phyloP scores from a whole-genome alignment of 2,888 invertebrate genomes.

The Linnaemya vulpina region DNA sequence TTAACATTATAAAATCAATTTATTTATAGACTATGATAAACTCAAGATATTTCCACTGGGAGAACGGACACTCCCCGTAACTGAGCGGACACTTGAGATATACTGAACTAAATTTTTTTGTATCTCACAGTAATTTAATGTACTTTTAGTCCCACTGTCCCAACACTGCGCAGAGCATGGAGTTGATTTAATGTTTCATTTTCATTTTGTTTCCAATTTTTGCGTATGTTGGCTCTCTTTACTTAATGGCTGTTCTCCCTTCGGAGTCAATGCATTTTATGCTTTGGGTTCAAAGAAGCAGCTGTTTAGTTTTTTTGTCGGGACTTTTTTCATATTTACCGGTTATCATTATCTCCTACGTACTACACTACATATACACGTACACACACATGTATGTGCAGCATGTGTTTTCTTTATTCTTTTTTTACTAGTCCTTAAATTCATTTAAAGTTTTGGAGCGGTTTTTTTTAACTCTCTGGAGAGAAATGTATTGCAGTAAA shows the following conservation, averaged over 20 bases:
- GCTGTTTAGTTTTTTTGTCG: slow-evolving; percentile 56
- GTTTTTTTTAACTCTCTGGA: slow-evolving; percentile 7
- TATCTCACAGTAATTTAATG: neutral
- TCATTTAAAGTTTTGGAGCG: neutral
- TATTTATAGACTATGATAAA: too few species aligned
- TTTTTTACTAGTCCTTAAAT: slow-evolving; percentile 42
- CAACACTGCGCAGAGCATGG: neutral
- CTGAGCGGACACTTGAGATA: too few species aligned
- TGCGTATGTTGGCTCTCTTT: neutral
- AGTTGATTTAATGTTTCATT: slow-evolving; percentile 43
- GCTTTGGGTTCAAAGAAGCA: slow-evolving; percentile 36
- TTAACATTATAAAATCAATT: too few species aligned
- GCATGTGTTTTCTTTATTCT: neutral
- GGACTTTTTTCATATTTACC: slow-evolving; percentile 34
- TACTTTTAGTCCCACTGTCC: neutral
- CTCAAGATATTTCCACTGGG: too few species aligned
- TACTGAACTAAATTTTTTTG: too few species aligned
- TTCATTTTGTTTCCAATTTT: slow-evolving; percentile 15
- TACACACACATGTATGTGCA: too few species aligned
- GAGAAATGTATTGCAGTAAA: slow-evolving; percentile 10
- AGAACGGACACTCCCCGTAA: too few species aligned
- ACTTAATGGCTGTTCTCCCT: neutral
- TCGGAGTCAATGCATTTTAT: neutral
- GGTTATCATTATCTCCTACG: slow-evolving; percentile 19
- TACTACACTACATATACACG: neutral